phyloP scores from a whole-genome alignment of 2,113 vertebrate genomes.

The Elaphurus davidianus region DNA sequence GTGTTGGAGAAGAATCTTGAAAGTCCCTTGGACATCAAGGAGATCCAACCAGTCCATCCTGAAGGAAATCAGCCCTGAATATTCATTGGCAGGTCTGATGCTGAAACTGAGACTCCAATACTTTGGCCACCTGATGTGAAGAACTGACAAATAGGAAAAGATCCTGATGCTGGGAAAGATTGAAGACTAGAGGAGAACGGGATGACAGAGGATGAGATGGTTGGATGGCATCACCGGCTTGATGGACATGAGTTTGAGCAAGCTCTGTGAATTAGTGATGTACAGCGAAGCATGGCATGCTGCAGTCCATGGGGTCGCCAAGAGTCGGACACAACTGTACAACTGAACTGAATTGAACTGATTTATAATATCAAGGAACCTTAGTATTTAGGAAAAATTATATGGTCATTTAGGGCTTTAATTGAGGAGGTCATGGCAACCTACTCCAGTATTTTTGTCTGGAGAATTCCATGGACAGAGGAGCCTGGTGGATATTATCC shows the following conservation, averaged over 20 bases:
- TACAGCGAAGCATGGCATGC: not conserved
- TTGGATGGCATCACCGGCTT: fast-evolving
- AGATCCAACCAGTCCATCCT: not conserved
- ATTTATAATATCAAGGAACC: not conserved
- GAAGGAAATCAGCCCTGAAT: not conserved
- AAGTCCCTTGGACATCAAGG: not conserved
- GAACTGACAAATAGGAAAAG: not conserved
- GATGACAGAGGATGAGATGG: not conserved
- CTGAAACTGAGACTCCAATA: not conserved
- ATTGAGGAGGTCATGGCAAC: not conserved
- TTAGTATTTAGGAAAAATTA: not conserved
- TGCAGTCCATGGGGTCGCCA: fast-evolving
- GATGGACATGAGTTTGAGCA: not conserved
- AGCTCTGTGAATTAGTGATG: not conserved
- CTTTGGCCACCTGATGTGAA: not conserved
- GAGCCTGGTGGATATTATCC: no score
- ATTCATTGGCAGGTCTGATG: not conserved
- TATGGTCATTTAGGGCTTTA: not conserved
- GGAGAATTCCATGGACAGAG: not conserved
- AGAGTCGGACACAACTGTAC: not conserved
- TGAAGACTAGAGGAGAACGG: not conserved
- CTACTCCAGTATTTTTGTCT: not conserved
- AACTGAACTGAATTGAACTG: not conserved
- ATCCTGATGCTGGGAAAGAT: not conserved
- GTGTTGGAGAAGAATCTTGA: not conserved